Evolutionary conservation across 2,888 invertebrate genomes (phyloP).

Genomic region (Invenusta paracnida): DNA sequence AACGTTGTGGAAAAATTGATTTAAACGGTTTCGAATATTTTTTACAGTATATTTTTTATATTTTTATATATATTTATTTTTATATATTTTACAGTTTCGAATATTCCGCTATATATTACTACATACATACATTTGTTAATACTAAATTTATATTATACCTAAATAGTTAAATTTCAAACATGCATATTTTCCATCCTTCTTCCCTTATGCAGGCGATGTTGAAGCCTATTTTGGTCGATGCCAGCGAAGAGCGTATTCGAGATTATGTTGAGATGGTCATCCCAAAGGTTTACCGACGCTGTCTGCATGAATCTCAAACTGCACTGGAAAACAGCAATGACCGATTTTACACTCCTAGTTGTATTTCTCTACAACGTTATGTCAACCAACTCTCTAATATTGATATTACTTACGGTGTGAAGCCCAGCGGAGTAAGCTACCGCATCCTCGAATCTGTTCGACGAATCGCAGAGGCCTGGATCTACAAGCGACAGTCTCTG

Average conservation of each 20-base stretch:
- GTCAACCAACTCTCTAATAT: neutral
- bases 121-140: too few species aligned
- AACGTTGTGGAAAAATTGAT: too few species aligned
- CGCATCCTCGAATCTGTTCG: neutral
- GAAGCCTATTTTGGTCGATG: neutral
- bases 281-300: slow-evolving; percentile 5
- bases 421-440: neutral
- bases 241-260: neutral
- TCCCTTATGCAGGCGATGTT: neutral
- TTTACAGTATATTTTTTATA: neutral
- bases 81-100: neutral
- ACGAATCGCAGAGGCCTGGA: neutral
- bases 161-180: too few species aligned
- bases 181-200: too few species aligned
- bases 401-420: neutral
- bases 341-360: neutral
- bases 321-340: neutral
- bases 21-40: too few species aligned
- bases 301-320: neutral
- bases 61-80: neutral
- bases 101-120: too few species aligned
- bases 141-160: too few species aligned
- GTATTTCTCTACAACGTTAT: neutral
- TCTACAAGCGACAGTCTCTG: neutral
- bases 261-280: neutral